Evolutionary conservation across 2,797 vertebrate species (phyloP).

Genomic region (Acanthurus lineatus): DNA sequence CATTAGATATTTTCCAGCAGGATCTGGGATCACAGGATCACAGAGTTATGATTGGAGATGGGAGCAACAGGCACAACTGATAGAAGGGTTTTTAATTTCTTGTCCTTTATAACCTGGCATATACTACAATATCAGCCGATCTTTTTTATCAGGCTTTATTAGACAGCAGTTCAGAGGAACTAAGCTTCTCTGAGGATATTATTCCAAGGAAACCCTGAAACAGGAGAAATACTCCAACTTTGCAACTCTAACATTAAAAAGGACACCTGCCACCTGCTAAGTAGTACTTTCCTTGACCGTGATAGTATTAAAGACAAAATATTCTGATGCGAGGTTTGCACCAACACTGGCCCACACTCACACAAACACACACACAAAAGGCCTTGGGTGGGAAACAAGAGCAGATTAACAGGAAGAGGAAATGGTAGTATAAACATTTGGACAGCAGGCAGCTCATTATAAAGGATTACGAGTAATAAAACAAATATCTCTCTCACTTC

Average conservation of each 20-base stretch:
- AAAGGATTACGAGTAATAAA: constrained; percentile 65
- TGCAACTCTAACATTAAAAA: not conserved
- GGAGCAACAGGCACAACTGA: fast-evolving
- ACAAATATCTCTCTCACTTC: constrained; percentile 42
- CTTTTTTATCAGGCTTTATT: not conserved
- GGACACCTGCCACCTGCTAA: not conserved
- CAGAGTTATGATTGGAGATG: not conserved
- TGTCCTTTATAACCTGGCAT: not conserved
- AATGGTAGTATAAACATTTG: constrained; percentile 75
- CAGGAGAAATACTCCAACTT: not conserved
- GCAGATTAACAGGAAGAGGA: constrained; percentile 80
- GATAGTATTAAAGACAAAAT: constrained; percentile 49
- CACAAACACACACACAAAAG: constrained; percentile 20
- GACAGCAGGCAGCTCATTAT: constrained; percentile 65
- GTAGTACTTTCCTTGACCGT: not conserved
- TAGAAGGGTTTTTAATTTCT: not conserved
- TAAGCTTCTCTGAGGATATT: not conserved
- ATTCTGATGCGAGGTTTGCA: constrained; percentile 25
- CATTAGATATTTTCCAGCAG: not conserved
- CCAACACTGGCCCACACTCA: constrained; percentile 10
- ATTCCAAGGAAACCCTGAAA: not conserved
- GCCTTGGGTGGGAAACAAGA: constrained; percentile 62
- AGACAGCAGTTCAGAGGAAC: not conserved
- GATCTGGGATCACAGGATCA: too few species aligned
- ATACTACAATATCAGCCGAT: not conserved